Percentiles rank a stretch among this genome's conserved stretches.
Evolutionary conservation across 2,888 invertebrate species (phyloP).

Genomic region (Gerosis bhagava): DNA sequence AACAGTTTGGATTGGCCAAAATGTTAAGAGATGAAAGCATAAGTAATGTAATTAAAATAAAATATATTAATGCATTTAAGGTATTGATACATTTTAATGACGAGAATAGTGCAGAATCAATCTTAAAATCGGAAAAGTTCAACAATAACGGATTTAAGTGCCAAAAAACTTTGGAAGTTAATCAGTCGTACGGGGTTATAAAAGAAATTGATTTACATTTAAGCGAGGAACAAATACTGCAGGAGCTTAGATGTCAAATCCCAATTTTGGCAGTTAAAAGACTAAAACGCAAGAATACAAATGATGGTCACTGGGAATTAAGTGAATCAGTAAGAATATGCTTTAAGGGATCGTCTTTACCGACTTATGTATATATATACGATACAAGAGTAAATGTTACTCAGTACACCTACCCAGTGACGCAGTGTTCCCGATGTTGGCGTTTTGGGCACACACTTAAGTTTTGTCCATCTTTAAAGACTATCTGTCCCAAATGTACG

Average conservation of each 20-base stretch:
- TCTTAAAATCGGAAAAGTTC: constrained; percentile 3
- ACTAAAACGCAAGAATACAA: constrained; percentile 15
- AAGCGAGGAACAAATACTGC: constrained; percentile 3
- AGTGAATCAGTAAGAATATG: constrained; percentile 29
- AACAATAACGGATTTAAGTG: constrained; percentile 8
- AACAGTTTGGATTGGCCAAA: constrained; percentile 20
- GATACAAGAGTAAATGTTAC: neutral
- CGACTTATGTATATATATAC: constrained; percentile 1
- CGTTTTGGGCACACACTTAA: constrained; percentile 7
- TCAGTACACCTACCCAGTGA: neutral
- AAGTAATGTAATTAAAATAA: constrained; percentile 12
- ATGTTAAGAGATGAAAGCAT: constrained; percentile 14
- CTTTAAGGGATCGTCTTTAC: constrained; percentile 23
- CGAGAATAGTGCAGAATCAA: constrained; percentile 2
- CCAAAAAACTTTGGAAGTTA: constrained; percentile 7
- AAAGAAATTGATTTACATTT: constrained; percentile 10
- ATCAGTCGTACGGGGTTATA: constrained; percentile 11
- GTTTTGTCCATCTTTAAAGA: constrained; percentile 34
- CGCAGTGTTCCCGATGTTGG: constrained; percentile 11
- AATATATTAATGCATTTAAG: constrained; percentile 17
- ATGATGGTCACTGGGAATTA: constrained; percentile 24
- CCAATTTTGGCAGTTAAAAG: constrained; percentile 3
- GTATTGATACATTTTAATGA: constrained; percentile 10
- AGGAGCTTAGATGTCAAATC: neutral
- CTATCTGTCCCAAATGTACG: constrained; percentile 6